Evolutionary conservation across 2,113 vertebrate genomes (phyloP).

Genomic region (Capricornis sumatraensis): DNA sequence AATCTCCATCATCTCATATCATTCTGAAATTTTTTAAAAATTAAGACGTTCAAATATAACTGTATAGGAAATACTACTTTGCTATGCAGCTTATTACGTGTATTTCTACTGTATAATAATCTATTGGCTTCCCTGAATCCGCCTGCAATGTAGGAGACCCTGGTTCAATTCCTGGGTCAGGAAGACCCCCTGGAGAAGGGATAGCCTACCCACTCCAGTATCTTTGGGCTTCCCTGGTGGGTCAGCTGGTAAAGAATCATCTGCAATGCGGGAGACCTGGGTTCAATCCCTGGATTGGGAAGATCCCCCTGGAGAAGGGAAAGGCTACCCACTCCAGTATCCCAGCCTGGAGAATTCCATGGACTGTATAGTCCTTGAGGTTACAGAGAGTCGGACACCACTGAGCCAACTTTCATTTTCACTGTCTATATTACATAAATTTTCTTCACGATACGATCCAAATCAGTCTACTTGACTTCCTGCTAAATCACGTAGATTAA

Average conservation of each 20-base stretch:
- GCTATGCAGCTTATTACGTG: rapidly evolving
- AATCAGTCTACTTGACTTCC: not conserved
- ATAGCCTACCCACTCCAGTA: not conserved
- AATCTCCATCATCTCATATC: too few relatives aligned
- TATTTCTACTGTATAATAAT: not conserved
- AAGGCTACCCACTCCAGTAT: not conserved
- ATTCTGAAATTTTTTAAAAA: not conserved
- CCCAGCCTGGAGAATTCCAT: not conserved
- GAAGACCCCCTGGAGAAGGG: not conserved
- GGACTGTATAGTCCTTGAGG: not conserved
- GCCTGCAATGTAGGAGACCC: not conserved
- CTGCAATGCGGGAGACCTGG: not conserved
- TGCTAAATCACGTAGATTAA: not conserved
- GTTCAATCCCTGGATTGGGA: not conserved
- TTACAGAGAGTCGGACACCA: not conserved
- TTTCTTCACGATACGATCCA: not conserved
- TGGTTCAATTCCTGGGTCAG: not conserved
- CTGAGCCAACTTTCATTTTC: not conserved
- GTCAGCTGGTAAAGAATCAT: not conserved
- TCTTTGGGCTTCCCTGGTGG: not conserved
- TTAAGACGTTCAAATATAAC: not conserved
- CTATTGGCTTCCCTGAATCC: rapidly evolving
- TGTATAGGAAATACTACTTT: not conserved
- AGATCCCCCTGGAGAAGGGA: not conserved
- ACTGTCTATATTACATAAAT: rapidly evolving